phyloP scores from a whole-genome alignment of 2,888 invertebrate species.

The Drosophila atroscutellata region DNA sequence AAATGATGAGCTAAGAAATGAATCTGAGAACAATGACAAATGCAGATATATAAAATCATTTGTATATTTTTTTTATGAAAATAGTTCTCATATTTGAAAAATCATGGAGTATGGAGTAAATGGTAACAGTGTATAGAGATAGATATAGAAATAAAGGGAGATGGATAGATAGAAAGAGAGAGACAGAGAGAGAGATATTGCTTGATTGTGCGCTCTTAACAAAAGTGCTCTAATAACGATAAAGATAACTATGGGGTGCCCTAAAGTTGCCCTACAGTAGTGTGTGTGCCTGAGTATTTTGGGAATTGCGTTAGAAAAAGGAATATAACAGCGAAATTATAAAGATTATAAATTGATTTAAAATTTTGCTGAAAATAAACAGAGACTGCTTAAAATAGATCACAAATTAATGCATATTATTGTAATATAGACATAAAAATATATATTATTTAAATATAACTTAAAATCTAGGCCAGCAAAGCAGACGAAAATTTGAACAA shows the following conservation, averaged over 20 bases:
- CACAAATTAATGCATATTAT: slow-evolving; percentile 54
- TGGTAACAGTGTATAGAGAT: slow-evolving; percentile 22
- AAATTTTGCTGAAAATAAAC: slow-evolving; percentile 67
- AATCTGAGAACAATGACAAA: slow-evolving; percentile 28
- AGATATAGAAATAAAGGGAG: slow-evolving; percentile 13
- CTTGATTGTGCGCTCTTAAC: slow-evolving; percentile 71
- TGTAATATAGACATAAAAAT: slow-evolving; percentile 49
- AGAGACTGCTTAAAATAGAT: slow-evolving; percentile 66
- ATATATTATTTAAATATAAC: slow-evolving; percentile 37
- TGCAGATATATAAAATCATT: slow-evolving; percentile 8
- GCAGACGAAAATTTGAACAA: slow-evolving; percentile 74
- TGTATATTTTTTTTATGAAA: slow-evolving; percentile 13
- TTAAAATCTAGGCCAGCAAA: slow-evolving; percentile 54
- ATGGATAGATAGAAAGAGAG: slow-evolving; percentile 1
- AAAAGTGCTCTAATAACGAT: slow-evolving; percentile 66
- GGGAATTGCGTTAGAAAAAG: slow-evolving; percentile 43
- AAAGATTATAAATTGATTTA: slow-evolving; percentile 15
- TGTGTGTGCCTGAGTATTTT: slow-evolving; percentile 38
- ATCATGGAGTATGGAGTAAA: slow-evolving; percentile 46
- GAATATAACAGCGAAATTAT: slow-evolving; percentile 36
- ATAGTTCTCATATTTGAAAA: slow-evolving; percentile 3
- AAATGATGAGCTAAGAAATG: slow-evolving; percentile 61
- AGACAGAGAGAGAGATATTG: slow-evolving; percentile 32
- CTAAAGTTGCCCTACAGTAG: slow-evolving; percentile 55
- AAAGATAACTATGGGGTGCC: slow-evolving; percentile 57